Conservation (phyloP, 2,797 vertebrate genomes). For the Leptodactylus fallax region DNA sequence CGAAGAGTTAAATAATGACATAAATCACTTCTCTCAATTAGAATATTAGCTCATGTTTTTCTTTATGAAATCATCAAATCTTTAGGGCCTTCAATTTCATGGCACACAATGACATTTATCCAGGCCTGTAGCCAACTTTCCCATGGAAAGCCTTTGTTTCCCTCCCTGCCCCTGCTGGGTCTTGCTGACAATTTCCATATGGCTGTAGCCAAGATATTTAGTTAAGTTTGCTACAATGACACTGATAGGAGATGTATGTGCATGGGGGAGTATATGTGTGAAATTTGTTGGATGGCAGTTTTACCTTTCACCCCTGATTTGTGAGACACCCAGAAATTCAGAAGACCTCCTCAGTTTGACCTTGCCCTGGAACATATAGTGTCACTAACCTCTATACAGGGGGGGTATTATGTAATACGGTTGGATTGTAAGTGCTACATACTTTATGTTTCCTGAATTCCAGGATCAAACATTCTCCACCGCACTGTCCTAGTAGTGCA, state of each 20-base stretch:
- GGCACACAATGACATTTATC: conserved; percentile 50
- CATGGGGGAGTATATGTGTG: neutral
- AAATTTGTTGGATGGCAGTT: neutral
- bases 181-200: conserved; percentile 46
- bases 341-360: neutral
- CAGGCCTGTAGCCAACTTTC: conserved; percentile 37
- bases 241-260: conserved; percentile 1
- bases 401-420: neutral
- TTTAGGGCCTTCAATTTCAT: conserved; percentile 37
- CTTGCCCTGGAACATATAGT: neutral
- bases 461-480: neutral
- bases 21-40: neutral
- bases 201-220: conserved; percentile 23
- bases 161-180: conserved; percentile 46
- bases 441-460: neutral
- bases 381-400: neutral
- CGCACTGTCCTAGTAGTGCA: too few species aligned
- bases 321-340: conserved; percentile 1
- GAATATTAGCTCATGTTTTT: conserved; percentile 35
- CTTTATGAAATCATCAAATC: conserved; percentile 7
- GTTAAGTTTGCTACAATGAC: neutral
- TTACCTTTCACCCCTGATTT: conserved; percentile 17
- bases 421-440: neutral
- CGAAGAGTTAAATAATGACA: conserved; percentile 6
- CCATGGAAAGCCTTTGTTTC: conserved; percentile 44